Evolutionary conservation across 2,113 vertebrate genomes (phyloP).

Genomic region (Lasiurus cinereus): DNA sequence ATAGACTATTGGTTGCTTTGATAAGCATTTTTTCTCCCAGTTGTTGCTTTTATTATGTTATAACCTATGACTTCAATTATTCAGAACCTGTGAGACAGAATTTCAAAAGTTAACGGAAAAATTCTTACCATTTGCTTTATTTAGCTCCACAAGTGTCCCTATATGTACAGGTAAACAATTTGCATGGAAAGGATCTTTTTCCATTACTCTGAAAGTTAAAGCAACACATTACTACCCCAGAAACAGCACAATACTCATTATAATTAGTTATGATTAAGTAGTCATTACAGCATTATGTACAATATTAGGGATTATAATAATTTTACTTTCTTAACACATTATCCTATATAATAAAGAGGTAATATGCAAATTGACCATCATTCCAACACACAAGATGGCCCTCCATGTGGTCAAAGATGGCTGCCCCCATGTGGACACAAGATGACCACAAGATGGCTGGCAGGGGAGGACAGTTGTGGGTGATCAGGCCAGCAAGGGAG

Average conservation of each 20-base stretch:
- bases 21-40: neutral
- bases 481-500: too few species aligned
- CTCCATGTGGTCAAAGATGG: too few species aligned
- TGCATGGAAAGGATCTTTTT: slow-evolving; percentile 99
- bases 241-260: neutral
- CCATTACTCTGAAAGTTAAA: slow-evolving; percentile 94
- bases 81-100: neutral
- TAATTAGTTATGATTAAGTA: neutral
- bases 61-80: neutral
- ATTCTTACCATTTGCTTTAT: slow-evolving; percentile 96
- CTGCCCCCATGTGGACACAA: too few species aligned
- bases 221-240: neutral
- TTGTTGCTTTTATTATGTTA: neutral
- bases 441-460: too few species aligned
- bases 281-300: neutral
- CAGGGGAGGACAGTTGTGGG: too few species aligned
- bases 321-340: neutral
- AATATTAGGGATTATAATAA: accelerated
- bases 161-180: slow-evolving; percentile 99
- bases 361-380: too few species aligned
- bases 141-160: slow-evolving; percentile 97
- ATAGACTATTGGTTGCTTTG: neutral
- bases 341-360: neutral
- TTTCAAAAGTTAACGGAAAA: neutral
- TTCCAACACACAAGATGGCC: too few species aligned